Percentiles rank a stretch among this genome's conserved stretches.
These are phyloP conservation scores for Zingel zingel DNA, from an alignment of 2,113 vertebrate genomes.

Conservation along the genomic window DNA sequence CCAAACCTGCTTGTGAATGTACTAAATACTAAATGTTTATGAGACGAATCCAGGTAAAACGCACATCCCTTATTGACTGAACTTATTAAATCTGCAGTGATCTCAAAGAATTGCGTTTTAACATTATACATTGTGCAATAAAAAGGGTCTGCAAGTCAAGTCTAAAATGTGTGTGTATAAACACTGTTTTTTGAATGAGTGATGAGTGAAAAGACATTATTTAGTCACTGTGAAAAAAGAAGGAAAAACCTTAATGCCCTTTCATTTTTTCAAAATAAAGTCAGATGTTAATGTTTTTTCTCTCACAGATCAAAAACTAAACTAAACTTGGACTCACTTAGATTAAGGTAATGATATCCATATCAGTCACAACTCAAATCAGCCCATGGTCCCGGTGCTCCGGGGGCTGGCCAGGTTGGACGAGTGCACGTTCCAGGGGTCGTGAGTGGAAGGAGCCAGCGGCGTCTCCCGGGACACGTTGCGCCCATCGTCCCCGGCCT, in stretches of 20 bases:
- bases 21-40: neutral
- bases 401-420: conserved; percentile 81
- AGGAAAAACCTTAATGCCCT: neutral
- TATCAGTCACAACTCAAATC: neutral
- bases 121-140: conserved; percentile 53
- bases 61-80: neutral
- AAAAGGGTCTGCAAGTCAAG: conserved; percentile 58
- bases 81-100: neutral
- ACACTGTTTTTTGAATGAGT: conserved; percentile 26
- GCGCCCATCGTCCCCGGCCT: conserved; percentile 71
- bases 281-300: neutral
- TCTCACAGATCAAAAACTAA: conserved; percentile 5
- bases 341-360: neutral
- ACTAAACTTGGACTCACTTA: neutral
- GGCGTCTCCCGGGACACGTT: conserved; percentile 81
- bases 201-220: neutral
- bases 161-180: conserved; percentile 25
- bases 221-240: conserved; percentile 37
- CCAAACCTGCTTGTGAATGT: neutral
- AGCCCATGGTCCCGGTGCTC: conserved; percentile 69
- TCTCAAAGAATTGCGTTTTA: neutral
- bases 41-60: neutral
- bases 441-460: conserved; percentile 79
- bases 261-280: neutral
- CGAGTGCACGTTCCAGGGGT: conserved; percentile 86